These are phyloP conservation scores for Sternarchorhynchus goeldii DNA, from an alignment of 2,797 vertebrate species.

Conservation along the genomic window DNA sequence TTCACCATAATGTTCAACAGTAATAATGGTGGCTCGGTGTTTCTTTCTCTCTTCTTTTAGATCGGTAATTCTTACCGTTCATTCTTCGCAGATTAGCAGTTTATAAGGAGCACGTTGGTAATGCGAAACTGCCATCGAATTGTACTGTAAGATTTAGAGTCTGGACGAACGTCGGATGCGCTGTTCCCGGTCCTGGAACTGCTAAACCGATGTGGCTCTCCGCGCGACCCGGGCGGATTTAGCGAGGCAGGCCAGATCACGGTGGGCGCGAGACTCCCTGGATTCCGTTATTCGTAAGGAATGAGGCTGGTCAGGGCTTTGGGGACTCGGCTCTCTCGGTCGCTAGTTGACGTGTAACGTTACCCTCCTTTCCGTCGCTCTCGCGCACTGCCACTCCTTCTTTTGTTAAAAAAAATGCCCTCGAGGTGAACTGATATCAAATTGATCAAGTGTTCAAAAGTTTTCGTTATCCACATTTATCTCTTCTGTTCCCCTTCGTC, in stretches of 20 bases:
- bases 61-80: no score
- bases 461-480: neutral
- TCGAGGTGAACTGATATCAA: neutral
- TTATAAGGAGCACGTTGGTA: no score
- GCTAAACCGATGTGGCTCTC: neutral
- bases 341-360: no score
- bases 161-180: neutral
- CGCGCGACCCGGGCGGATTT: neutral
- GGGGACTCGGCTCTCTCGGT: no score
- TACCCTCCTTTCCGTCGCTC: no score
- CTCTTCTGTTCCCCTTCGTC: conserved; percentile 23
- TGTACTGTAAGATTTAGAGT: neutral
- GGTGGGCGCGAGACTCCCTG: conserved; percentile 56
- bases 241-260: conserved; percentile 3
- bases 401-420: neutral
- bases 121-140: no score
- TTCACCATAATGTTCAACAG: no score
- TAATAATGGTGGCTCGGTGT: no score
- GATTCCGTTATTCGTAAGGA: conserved; percentile 63
- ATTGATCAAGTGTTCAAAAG: no score
- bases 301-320: conserved; percentile 52
- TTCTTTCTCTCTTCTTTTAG: no score
- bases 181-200: neutral
- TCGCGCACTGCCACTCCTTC: no score
- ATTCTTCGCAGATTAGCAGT: no score